These are phyloP conservation scores for Sceloporus tristichus DNA, from an alignment of 2,113 vertebrate genomes.

Conservation along the genomic window DNA sequence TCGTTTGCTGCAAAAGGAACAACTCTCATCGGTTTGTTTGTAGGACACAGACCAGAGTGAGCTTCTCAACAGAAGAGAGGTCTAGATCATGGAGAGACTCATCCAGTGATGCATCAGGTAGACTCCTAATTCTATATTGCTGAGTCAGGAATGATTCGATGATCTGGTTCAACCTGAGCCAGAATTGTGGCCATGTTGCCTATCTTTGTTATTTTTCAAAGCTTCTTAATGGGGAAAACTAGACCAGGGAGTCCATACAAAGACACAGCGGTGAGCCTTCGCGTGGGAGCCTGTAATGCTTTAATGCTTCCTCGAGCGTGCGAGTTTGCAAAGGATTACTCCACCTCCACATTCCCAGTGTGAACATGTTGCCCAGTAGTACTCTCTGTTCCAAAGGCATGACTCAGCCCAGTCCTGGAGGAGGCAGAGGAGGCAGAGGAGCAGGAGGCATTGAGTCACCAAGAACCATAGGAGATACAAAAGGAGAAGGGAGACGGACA, in stretches of 20 bases:
- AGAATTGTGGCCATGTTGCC: too few species aligned
- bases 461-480: background rate
- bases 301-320: background rate
- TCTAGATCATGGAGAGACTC: background rate
- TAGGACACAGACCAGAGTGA: background rate
- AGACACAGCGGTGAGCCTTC: background rate
- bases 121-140: background rate
- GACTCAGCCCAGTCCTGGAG: background rate
- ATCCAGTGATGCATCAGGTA: background rate
- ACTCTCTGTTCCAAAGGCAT: background rate
- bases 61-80: background rate
- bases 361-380: too few species aligned
- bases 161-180: too few species aligned
- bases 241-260: background rate
- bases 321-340: fast-evolving
- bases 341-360: background rate
- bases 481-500: background rate
- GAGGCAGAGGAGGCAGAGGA: background rate
- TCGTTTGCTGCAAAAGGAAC: too few species aligned
- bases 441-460: background rate
- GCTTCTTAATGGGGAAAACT: too few species aligned
- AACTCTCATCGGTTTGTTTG: too few species aligned
- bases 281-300: background rate
- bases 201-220: too few species aligned
- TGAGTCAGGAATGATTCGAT: background rate